Evolutionary conservation across 2,888 invertebrate species (phyloP), one percentile per base, ranked within the genome.

Genomic region (Mellilla xanthometata): DNA sequence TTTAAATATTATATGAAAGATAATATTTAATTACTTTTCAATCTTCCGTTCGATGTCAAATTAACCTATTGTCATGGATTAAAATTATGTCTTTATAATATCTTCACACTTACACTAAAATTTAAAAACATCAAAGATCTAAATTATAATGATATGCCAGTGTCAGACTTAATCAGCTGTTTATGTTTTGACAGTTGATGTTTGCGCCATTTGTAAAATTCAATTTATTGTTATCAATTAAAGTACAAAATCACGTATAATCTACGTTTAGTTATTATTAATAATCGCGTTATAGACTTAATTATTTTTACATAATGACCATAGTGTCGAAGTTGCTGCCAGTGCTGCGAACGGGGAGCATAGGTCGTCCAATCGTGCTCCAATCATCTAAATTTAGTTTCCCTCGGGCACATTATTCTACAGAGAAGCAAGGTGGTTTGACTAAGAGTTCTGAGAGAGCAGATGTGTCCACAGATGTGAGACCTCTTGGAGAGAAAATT

Each of bases 401-500:
- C 43, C 50, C 52, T 44, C 73, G 79, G 13, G 65, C 52, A 51
- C 83, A 76, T 63, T 76, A 85, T 35, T 68, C 73, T 30, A 29
- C 47, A 6, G 68, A 66, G 46, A 83, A 72, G 49, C 63, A 76
- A 54, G 76, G 68, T 39, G 76, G 79, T 30, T 60, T 90, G 53
- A 63, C 87, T 13, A 83, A 66, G 50, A 79, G 75, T 53, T 68
- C 75, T 54, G 86, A 87, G 54, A 76, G 72, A 61, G 65, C 68
- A 24, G 87, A 90, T 48, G 79, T 90, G 6, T 83, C 89, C 9
- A 85, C 87, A 9, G 90, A 94, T 76, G 94, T 94, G 1, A 91
- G 92, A 45, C 93, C 93, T 4, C 64, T 94, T 6, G 93, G 93
- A 8, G 93, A 94, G 65, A 94, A 93, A 91, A 95, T 97, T 1